Evolutionary conservation across 2,113 vertebrate genomes (phyloP).

Genomic region (Thunnus maccoyii): DNA sequence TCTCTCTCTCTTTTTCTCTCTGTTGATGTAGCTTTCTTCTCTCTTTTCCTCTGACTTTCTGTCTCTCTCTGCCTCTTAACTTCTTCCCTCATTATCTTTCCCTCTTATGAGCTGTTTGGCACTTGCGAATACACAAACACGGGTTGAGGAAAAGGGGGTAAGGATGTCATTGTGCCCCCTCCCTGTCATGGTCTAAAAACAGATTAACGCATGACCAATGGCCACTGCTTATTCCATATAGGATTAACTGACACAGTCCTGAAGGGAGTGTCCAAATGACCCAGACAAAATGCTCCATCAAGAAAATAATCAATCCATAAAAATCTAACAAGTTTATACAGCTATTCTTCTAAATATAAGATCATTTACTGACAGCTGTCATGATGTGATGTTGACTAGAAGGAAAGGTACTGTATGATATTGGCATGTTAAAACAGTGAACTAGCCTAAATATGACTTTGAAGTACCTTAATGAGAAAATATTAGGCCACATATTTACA

Average conservation of each 20-base stretch:
- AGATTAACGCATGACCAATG: conserved; percentile 47
- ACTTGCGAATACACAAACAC: conserved; percentile 1
- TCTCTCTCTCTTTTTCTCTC: neutral
- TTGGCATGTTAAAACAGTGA: too few relatives aligned
- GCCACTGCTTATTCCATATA: conserved; percentile 38
- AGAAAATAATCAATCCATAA: neutral
- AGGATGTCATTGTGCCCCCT: conserved; percentile 4
- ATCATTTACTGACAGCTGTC: neutral
- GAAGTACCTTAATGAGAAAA: too few relatives aligned
- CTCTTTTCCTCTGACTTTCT: neutral
- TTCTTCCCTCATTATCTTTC: neutral
- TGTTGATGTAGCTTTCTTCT: neutral
- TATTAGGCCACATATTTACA: too few relatives aligned
- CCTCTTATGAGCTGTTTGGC: neutral
- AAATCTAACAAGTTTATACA: neutral
- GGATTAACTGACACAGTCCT: conserved; percentile 28
- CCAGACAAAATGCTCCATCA: neutral
- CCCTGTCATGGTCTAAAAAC: conserved; percentile 17
- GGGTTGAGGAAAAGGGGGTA: conserved; percentile 17
- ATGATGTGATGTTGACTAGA: too few relatives aligned
- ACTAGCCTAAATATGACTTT: too few relatives aligned
- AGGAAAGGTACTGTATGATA: too few relatives aligned
- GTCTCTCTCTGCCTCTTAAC: neutral
- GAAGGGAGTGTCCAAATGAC: conserved; percentile 1
- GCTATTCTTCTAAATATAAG: neutral